Conservation (phyloP, 1,140 invertebrate genomes). For the Bombus fervidus region DNA sequence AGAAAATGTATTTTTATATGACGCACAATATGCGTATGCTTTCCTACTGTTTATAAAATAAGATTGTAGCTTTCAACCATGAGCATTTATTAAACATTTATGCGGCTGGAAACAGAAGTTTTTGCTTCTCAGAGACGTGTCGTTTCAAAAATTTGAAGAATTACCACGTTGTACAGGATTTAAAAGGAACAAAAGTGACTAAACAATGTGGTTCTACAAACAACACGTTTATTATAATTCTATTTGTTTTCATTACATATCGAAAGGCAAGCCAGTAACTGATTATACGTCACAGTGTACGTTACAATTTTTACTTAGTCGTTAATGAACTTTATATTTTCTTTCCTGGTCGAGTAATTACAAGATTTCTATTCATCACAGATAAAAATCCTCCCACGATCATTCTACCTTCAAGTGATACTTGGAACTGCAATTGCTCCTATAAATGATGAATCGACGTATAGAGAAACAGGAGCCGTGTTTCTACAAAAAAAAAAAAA, state of each 20-base stretch:
- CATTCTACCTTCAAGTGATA: background rate
- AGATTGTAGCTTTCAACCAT: background rate
- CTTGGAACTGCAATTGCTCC: background rate
- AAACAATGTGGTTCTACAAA: too few species aligned
- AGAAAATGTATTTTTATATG: background rate
- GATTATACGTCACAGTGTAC: too few species aligned
- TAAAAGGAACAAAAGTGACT: too few species aligned
- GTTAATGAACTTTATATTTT: too few species aligned
- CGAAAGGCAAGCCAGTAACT: too few species aligned
- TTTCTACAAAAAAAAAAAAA: too few species aligned
- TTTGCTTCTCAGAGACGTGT: background rate
- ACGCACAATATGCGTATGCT: background rate
- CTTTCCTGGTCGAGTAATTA: too few species aligned
- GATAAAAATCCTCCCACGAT: background rate
- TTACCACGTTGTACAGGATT: too few species aligned
- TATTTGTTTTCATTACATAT: too few species aligned
- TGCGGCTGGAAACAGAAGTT: background rate
- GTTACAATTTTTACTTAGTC: too few species aligned
- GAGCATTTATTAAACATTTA: background rate
- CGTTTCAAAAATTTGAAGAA: background rate
- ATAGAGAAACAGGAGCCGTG: background rate
- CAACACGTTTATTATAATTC: too few species aligned
- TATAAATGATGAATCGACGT: background rate
- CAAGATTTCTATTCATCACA: background rate
- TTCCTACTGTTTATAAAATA: background rate